Conservation (phyloP, 2,888 invertebrate genomes). For the Noctua pronuba region DNA sequence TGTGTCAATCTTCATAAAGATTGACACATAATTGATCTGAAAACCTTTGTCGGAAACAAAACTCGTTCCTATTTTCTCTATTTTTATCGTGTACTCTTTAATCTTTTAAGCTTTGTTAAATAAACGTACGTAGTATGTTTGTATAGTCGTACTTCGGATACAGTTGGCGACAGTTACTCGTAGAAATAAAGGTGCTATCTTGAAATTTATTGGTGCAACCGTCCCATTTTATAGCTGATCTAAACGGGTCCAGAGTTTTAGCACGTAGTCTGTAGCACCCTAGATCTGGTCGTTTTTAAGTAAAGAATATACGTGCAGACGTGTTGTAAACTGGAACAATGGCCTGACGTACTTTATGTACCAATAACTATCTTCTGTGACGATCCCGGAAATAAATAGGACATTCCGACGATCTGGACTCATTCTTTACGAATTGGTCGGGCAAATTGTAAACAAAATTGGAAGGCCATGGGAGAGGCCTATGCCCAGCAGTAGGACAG, state of each 20-base stretch:
- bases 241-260: constrained; percentile 50
- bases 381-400: constrained; percentile 8
- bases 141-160: background rate
- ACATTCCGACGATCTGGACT: too few species aligned
- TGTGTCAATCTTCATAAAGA: constrained; percentile 14
- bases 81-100: constrained; percentile 6
- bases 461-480: too few species aligned
- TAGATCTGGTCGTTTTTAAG: constrained; percentile 33
- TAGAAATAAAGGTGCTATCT: constrained; percentile 55
- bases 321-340: constrained; percentile 34
- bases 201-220: constrained; percentile 58
- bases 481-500: too few species aligned
- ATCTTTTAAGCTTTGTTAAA: constrained; percentile 5
- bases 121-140: constrained; percentile 1
- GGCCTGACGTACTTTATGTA: constrained; percentile 1
- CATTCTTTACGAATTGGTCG: too few species aligned
- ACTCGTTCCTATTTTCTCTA: background rate
- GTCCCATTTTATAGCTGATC: constrained; percentile 63
- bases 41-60: background rate
- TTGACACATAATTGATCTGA: constrained; percentile 2
- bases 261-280: constrained; percentile 40
- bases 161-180: constrained; percentile 21
- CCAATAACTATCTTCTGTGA: constrained; percentile 3
- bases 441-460: too few species aligned
- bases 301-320: constrained; percentile 29